Evolutionary conservation across 2,888 invertebrate species (phyloP).

Genomic region (Cosmia trapezina): DNA sequence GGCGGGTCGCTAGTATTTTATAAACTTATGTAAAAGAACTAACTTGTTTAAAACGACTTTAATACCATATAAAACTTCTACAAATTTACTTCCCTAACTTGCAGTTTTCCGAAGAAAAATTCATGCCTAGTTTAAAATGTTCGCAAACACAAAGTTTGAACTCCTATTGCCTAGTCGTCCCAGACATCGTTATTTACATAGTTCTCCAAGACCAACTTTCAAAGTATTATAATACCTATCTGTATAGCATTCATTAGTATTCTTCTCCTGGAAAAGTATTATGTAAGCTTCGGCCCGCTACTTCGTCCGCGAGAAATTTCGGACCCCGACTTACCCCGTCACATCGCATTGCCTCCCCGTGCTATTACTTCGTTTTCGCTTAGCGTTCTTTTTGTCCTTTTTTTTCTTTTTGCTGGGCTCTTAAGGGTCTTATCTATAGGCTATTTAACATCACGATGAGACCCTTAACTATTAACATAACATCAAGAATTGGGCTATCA

Average conservation of each 20-base stretch:
- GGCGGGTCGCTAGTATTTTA: background rate
- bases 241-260: conserved; percentile 25
- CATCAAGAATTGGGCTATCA: too few relatives aligned
- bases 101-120: conserved; percentile 30
- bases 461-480: too few relatives aligned
- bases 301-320: too few relatives aligned
- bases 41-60: conserved; percentile 15
- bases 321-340: too few relatives aligned
- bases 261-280: conserved; percentile 4
- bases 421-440: too few relatives aligned
- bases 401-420: too few relatives aligned
- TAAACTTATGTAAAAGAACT: background rate
- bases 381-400: too few relatives aligned
- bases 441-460: too few relatives aligned
- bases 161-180: conserved; percentile 38
- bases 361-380: too few relatives aligned
- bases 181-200: conserved; percentile 57
- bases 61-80: background rate
- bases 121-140: conserved; percentile 48
- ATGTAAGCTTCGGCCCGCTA: too few relatives aligned
- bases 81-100: conserved; percentile 15
- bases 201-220: conserved; percentile 44
- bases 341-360: too few relatives aligned
- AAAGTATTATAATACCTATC: conserved; percentile 26
- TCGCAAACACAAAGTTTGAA: conserved; percentile 48